Base-by-base conservation (phyloP, 2,797 vertebrate species). In the Gallirallus australis region DNA sequence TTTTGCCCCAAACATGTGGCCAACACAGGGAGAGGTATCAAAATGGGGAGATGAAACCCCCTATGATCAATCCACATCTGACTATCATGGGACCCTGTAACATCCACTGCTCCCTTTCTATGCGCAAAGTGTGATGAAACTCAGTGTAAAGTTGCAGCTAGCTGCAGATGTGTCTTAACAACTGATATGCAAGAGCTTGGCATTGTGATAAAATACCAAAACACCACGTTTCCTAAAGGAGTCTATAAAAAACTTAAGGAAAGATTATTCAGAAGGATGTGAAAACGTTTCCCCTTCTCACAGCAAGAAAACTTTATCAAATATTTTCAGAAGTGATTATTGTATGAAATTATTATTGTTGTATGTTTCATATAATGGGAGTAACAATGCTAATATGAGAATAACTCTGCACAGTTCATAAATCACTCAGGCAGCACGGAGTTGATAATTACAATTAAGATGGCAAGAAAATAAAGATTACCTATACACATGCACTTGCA, bases 371-470 rank as follows among this genome's bases (percentile, higher is more conserved):
- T 56, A 84, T 89, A 96, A 84, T 23, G 63, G 47, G 11, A 90
- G 39, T 35, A 90, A 37, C 37, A 83, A 27, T 0, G 12, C 71
- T 88, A 93, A 75, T 35, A 69, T 79, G 54, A 45, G 76, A 96
- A 93, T 48, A 90, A 60, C 53, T 90, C 72, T 82, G 65, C 75
- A 39, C 54, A 31, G 80, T 77, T 71, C 81, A 94, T 86, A 73
- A 93, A 92, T 86, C 14, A 63, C 33, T 84, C 8, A 11, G 59
- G 59, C 63, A 71, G 54, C 16, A 24, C 0, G 0, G n/a, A 89
- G 76, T 80, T 82, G 52, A 92, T 95, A 93, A 93, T 94, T 91
- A 79, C 50, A 81, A 89, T 93, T 92, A 84, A 83, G 88, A 73
- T 54, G 66, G 47, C 56, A 84, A 37, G 45, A 94, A 92, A 86